These are phyloP conservation scores for Cyanocitta stelleri DNA, from an alignment of 2,113 vertebrate genomes.

Conservation along the genomic window DNA sequence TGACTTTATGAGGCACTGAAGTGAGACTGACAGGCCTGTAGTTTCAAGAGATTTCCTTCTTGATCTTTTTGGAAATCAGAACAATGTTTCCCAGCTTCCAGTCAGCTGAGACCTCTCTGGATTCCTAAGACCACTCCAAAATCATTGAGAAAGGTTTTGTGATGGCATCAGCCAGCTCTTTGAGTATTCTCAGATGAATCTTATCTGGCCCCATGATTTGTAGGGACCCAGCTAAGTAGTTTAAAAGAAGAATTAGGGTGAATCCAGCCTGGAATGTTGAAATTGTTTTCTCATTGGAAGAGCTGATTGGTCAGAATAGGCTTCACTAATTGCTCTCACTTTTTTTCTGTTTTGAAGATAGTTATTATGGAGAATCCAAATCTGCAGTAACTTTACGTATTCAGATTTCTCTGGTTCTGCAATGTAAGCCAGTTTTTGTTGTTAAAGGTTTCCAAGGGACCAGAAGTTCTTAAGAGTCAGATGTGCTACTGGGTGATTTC, in stretches of 20 bases:
- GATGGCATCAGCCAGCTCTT: neutral
- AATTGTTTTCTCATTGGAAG: neutral
- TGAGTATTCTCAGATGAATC: neutral
- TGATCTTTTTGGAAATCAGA: neutral
- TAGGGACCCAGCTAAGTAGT: neutral
- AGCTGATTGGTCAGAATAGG: neutral
- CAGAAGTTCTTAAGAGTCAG: neutral
- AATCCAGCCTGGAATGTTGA: neutral
- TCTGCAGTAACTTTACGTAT: neutral
- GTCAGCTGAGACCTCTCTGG: neutral
- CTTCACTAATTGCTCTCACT: neutral
- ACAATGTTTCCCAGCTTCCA: neutral
- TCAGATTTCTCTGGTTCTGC: neutral
- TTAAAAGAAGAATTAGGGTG: neutral
- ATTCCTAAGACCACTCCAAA: neutral
- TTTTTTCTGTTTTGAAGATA: neutral
- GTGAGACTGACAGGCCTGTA: neutral
- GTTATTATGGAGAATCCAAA: neutral
- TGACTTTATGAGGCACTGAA: neutral
- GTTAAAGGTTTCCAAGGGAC: neutral
- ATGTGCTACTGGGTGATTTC: neutral
- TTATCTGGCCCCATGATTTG: neutral
- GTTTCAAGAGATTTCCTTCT: neutral
- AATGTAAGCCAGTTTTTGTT: neutral
- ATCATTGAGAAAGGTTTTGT: rapidly evolving